Evolutionary conservation across 2,113 vertebrate species (phyloP).

Genomic region (Diadophis punctatus): DNA sequence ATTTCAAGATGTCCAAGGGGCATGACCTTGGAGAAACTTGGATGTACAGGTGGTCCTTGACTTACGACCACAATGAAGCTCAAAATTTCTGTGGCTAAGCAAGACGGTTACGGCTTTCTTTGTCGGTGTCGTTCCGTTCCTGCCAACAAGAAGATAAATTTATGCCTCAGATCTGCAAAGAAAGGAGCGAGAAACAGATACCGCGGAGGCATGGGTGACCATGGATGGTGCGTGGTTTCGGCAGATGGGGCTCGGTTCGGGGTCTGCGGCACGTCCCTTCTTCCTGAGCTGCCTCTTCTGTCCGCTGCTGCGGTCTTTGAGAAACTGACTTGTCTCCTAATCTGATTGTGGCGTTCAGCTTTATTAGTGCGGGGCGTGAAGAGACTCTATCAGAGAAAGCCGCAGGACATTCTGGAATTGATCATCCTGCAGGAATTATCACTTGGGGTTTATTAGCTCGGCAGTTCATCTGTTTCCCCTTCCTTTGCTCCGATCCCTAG

Average conservation of each 20-base stretch:
- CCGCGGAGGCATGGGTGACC: not conserved
- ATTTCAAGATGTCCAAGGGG: not conserved
- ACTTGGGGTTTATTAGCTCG: conserved; percentile 79
- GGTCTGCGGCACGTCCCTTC: not conserved
- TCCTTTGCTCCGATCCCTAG: conserved; percentile 75
- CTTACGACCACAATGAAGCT: not conserved
- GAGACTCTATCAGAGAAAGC: conserved; percentile 77
- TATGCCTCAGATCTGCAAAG: conserved; percentile 67
- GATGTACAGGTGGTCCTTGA: not conserved
- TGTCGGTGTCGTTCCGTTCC: conserved; percentile 74
- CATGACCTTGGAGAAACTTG: not conserved
- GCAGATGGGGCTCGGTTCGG: not conserved
- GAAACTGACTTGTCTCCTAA: conserved; percentile 63
- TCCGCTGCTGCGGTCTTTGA: conserved; percentile 62
- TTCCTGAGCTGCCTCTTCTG: conserved; percentile 8
- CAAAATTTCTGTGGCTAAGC: not conserved
- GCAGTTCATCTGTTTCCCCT: conserved; percentile 77
- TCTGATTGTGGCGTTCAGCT: conserved; percentile 72
- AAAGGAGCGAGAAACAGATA: not conserved
- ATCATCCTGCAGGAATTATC: conserved; percentile 79
- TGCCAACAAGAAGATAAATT: conserved; percentile 75
- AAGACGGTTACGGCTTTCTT: conserved; percentile 65
- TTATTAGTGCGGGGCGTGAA: conserved; percentile 79
- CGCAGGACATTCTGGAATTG: conserved; percentile 79
- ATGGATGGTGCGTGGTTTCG: not conserved